Evolutionary conservation across 2,888 invertebrate species (phyloP).

Genomic region (Drosophila yooni): DNA sequence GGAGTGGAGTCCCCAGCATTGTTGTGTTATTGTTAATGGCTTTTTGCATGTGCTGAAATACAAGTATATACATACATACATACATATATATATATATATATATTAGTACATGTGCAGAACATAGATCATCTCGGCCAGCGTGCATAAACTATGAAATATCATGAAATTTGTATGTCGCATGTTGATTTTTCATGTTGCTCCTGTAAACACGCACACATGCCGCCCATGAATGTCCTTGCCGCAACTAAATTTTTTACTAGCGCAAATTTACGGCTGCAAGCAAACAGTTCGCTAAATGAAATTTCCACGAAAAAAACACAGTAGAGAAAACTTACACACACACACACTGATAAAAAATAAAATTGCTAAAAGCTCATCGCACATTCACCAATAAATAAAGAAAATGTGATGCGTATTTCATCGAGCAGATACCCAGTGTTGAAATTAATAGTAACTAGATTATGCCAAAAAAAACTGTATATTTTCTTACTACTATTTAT

Average conservation of each 20-base stretch:
- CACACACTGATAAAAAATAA: conserved; percentile 14
- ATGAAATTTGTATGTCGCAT: conserved; percentile 65
- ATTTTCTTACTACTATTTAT: neutral
- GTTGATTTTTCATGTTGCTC: conserved; percentile 60
- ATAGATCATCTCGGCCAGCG: conserved; percentile 64
- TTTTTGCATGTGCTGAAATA: conserved; percentile 65
- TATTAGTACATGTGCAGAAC: conserved; percentile 19
- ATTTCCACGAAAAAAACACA: conserved; percentile 38
- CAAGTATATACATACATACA: conserved; percentile 8
- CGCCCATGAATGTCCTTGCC: conserved; percentile 55
- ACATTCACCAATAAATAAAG: conserved; percentile 29
- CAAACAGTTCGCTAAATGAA: conserved; percentile 77
- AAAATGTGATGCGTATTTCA: neutral
- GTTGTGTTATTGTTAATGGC: conserved; percentile 62
- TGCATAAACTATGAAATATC: conserved; percentile 75
- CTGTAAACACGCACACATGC: conserved; percentile 72
- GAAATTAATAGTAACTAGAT: neutral
- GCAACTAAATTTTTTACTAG: conserved; percentile 70
- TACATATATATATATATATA: neutral
- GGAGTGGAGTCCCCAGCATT: neutral
- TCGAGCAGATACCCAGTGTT: neutral
- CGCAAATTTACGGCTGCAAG: conserved; percentile 65
- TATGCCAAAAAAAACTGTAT: neutral
- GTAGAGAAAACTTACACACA: conserved; percentile 13
- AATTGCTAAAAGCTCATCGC: conserved; percentile 23